These are phyloP conservation scores for Halcyon leucocephala DNA, from an alignment of 2,797 vertebrate species.

Conservation along the genomic window DNA sequence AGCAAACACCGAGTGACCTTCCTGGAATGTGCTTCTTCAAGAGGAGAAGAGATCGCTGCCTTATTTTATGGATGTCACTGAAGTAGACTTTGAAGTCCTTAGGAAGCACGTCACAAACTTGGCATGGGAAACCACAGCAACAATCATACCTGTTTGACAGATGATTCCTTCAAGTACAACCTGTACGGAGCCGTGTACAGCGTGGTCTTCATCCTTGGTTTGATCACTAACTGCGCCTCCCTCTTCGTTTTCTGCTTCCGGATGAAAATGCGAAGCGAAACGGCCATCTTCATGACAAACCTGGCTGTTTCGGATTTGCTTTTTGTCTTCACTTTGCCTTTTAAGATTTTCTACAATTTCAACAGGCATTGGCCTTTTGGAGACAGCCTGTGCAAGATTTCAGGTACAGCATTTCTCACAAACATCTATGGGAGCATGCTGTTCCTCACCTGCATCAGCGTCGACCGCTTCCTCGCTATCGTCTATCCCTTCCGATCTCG, in stretches of 20 bases:
- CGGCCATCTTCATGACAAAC: conserved; percentile 97
- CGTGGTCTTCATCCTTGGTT: conserved; percentile 92
- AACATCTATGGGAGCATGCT: conserved; percentile 99
- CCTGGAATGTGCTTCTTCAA: conserved; percentile 19
- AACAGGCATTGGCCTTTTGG: conserved; percentile 97
- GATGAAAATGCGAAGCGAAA: conserved; percentile 94
- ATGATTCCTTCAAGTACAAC: conserved; percentile 98
- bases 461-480: conserved; percentile 96
- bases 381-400: conserved; percentile 93
- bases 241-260: conserved; percentile 96
- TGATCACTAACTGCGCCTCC: conserved; percentile 96
- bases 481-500: conserved; percentile 95
- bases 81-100: conserved; percentile 64
- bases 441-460: conserved; percentile 97
- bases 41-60: neutral
- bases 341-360: conserved; percentile 97
- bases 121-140: conserved; percentile 89
- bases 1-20: neutral
- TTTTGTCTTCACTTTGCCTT: conserved; percentile 95
- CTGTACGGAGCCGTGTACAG: conserved; percentile 95
- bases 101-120: conserved; percentile 62
- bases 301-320: conserved; percentile 94
- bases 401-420: conserved; percentile 95
- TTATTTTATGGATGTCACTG: conserved; percentile 77
- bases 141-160: conserved; percentile 90